Percentiles rank a stretch among this genome's conserved stretches.
Conservation (phyloP, 2,797 vertebrate genomes). For the Chaetophractus vellerosus region DNA sequence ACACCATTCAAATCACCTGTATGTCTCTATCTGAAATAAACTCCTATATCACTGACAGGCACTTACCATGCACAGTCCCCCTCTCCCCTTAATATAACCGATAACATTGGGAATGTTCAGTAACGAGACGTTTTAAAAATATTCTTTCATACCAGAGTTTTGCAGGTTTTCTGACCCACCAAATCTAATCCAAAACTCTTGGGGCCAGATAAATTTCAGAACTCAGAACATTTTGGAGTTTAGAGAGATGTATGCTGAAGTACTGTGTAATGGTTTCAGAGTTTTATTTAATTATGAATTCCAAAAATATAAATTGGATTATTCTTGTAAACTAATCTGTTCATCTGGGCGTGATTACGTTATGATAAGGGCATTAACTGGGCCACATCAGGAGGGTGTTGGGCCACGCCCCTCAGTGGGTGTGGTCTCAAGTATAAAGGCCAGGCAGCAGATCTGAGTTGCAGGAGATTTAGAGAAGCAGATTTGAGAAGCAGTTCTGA, state of each 20-base stretch:
- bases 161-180: not conserved
- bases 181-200: slow-evolving; percentile 36
- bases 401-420: too few relatives aligned
- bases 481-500: too few relatives aligned
- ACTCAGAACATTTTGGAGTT: slow-evolving; percentile 49
- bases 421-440: too few relatives aligned
- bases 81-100: not conserved
- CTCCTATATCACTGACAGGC: not conserved
- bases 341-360: too few relatives aligned
- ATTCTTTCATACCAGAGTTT: not conserved
- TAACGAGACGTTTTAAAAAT: not conserved
- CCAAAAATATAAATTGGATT: too few relatives aligned
- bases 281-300: too few relatives aligned
- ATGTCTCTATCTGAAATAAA: not conserved
- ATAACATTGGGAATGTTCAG: not conserved
- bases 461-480: too few relatives aligned
- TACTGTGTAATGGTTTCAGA: too few relatives aligned
- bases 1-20: not conserved
- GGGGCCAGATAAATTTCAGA: slow-evolving; percentile 21
- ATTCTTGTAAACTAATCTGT: too few relatives aligned
- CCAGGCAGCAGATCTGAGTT: too few relatives aligned
- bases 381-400: too few relatives aligned
- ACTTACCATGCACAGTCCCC: not conserved
- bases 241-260: slow-evolving; percentile 20
- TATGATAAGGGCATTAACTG: too few relatives aligned